Evolutionary conservation across 2,888 invertebrate genomes (phyloP), one percentile per base, ranked within the genome.

Genomic region (Cordilura impudica): DNA sequence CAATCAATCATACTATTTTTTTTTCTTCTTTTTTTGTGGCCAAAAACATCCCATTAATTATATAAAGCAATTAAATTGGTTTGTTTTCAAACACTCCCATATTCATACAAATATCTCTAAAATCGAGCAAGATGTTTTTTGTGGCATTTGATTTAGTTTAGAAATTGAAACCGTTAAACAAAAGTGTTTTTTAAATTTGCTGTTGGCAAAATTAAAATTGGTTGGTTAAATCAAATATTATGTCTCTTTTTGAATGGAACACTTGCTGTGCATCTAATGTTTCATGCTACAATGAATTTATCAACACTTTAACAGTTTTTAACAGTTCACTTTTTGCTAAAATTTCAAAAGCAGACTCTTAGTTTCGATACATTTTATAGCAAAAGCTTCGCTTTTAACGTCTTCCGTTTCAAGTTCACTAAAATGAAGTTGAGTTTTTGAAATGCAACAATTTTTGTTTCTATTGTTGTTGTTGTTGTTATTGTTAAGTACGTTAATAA

Each of bases 401-500:
- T 45, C 51, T 74, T 75, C 67, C 74, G 74, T 26, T 75, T 67
- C 12, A 47, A 39, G 53, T 75, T 69, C 67, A 51, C 7, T 19
- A 26, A 19, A 43, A 51, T 14, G 23, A 51, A 66, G 8, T 58
- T 45, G 31, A 66, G 43, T 45, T 45, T 45, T 66, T 43, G 21
- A 66, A 58, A 66, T 29, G 31, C 23, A 66, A 31, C 21, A 39
- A n/a, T 39, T n/a, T n/a, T 39, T 39, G 35, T 39, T 39, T 39
- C n/a, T n/a, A n/a, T 39, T 39, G 12, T n/a, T 53, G 16, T 16
- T 2, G 18, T 56, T 35, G n/a, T 35, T 35, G n/a, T 31, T 56
- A 3, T 16, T 45, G 43, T 54, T 63, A 19, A 43, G n/a, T n/a
- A 56, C 54, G 70, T 53, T 74, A 79, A 79, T 79, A 79, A 66